phyloP scores from a whole-genome alignment of 1,140 invertebrate genomes.

The Conopomorpha cramerella region DNA sequence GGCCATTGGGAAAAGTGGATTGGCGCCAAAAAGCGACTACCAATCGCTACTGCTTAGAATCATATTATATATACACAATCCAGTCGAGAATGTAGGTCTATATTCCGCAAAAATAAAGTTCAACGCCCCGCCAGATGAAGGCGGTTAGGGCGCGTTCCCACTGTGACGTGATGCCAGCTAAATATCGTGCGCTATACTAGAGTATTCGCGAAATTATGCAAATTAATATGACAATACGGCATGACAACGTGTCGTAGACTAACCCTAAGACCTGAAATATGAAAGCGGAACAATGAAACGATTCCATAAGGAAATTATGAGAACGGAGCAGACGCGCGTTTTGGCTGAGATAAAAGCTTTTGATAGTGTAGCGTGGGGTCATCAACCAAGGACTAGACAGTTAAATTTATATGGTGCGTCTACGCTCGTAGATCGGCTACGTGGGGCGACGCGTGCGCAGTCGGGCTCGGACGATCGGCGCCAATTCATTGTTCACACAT shows the following conservation, averaged over 20 bases:
- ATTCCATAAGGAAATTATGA: not conserved
- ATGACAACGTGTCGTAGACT: too few relatives aligned
- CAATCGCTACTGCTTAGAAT: too few relatives aligned
- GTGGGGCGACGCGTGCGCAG: slow-evolving; percentile 8
- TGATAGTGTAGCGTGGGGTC: too few relatives aligned
- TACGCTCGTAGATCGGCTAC: slow-evolving; percentile 10
- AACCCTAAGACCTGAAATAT: not conserved
- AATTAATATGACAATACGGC: too few relatives aligned
- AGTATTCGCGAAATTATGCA: too few relatives aligned
- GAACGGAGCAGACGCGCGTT: not conserved
- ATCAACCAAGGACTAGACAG: slow-evolving; percentile 19
- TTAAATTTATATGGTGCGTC: slow-evolving; percentile 11
- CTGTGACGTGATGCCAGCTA: not conserved
- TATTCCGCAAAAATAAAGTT: too few relatives aligned
- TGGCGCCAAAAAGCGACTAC: slow-evolving; percentile 26
- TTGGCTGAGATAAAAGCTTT: too few relatives aligned
- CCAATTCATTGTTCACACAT: not conserved
- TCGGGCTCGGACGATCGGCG: slow-evolving; percentile 9
- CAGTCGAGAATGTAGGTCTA: too few relatives aligned
- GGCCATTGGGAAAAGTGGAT: slow-evolving; percentile 54
- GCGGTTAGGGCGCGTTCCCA: not conserved
- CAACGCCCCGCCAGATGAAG: too few relatives aligned
- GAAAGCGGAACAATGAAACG: not conserved
- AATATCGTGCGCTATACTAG: too few relatives aligned
- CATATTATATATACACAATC: too few relatives aligned